Evolutionary conservation across 2,113 vertebrate genomes (phyloP), one percentile per base, ranked within the genome.

Genomic region (Muntiacus muntjak): DNA sequence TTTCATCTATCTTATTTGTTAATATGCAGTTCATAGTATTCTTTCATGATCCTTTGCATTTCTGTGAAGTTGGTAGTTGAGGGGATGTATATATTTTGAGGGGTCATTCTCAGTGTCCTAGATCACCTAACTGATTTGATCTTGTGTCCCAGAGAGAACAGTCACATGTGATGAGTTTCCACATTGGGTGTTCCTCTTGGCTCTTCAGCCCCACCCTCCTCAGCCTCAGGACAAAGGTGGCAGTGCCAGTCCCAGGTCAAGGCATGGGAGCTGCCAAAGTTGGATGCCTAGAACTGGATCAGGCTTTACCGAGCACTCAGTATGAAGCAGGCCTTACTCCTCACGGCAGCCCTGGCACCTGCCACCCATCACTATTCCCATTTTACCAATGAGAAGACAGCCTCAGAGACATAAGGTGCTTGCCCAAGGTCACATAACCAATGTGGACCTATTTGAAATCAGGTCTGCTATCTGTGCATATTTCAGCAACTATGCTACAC

Each of bases 181-280:
- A 21, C 0, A 0, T 2, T n/a, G 26, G 14, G 12, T 6, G 17
- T 11, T 15, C 62, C 26, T 33, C 54, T 11, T 33, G 52, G 47
- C 7, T 33, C 17, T 11, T 84, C 54, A 50, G 64, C 54, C 43
- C 40, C 62, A 60, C 30, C 84, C 19, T 76, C 3, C 25, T 47
- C 81, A 14, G n/a, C 50, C 81, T 67, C 43, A 23, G 64, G 85
- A 60, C 52, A 36, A 33, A 85, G 17, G 13, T 45, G 28, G n/a
- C 57, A 47, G 45, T 33, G n/a, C 11, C 13, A n/a, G 5, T 43
- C n/a, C 28, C 40, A 45, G 40, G 26, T 15, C 67, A 16, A 52
- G 55, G 28, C 7, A 10, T 28, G 17, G 83, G 47, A 7, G 58
- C 40, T 45, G 3, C 12, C 3, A 4, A 47, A 40, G n/a, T 14